Evolutionary conservation across 2,113 vertebrate genomes (phyloP).

Genomic region (Toxotes jaculatrix): DNA sequence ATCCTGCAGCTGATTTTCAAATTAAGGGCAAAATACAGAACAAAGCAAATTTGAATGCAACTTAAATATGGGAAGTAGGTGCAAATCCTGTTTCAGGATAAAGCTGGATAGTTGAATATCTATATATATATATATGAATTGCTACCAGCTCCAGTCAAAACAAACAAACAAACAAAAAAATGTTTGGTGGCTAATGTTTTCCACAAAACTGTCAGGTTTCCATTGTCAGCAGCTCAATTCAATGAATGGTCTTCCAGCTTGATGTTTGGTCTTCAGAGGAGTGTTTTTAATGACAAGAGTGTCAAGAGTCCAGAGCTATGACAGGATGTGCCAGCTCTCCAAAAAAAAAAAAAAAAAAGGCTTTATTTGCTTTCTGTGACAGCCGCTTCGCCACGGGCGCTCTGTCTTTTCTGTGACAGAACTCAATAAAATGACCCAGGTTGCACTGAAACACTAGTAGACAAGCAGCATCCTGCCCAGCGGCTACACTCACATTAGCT

Average conservation of each 20-base stretch:
- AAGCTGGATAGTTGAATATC: neutral
- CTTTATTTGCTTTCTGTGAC: conserved; percentile 58
- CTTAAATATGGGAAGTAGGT: neutral
- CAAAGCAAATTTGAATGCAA: neutral
- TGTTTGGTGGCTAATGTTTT: neutral
- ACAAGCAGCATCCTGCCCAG: conserved; percentile 60
- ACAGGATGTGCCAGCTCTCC: conserved; percentile 38
- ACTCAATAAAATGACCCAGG: conserved; percentile 67
- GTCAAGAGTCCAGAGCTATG: conserved; percentile 35
- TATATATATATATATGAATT: neutral
- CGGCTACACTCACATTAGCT: conserved; percentile 65
- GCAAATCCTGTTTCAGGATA: neutral
- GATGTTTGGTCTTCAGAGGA: conserved; percentile 14
- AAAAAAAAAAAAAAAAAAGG: neutral
- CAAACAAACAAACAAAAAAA: no score
- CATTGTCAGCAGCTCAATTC: conserved; percentile 31
- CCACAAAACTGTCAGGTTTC: conserved; percentile 9
- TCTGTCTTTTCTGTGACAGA: conserved; percentile 57
- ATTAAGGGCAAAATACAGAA: neutral
- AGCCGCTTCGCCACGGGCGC: conserved; percentile 30
- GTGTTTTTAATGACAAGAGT: conserved; percentile 34
- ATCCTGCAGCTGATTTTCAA: neutral
- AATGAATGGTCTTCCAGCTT: neutral
- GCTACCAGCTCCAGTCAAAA: no score
- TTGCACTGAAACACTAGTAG: conserved; percentile 46